Evolutionary conservation across 2,797 vertebrate species (phyloP), one percentile per base, ranked within the genome.

Genomic region (Gadopsis bispinosus): DNA sequence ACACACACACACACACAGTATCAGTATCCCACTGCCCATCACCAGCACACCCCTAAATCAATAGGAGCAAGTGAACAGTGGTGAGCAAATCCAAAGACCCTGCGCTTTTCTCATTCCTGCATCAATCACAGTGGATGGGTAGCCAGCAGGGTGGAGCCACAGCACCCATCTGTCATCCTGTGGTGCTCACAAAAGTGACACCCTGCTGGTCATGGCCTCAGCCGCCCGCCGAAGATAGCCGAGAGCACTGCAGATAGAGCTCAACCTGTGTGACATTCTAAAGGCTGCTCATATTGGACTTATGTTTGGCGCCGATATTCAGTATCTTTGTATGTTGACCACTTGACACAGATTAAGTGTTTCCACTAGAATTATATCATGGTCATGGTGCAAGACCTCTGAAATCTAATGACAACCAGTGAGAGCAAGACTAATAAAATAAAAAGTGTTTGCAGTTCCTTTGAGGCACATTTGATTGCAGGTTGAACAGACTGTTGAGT

Each of bases 71-170:
- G 87, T 83, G 86, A 91, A 89, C 89, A 88, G 89, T 73, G 54
- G 83, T 92, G 93, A 94, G 90, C 77, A 88, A 93, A 94, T 94
- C 89, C 92, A 91, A 94, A 92, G 92, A 91, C 83, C 85, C 75
- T 65, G 83, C 41, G 75, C 78, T 89, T 75, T 62, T 83, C 83
- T 93, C 77, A 83, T 84, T 91, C 86, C 79, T 73, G 79, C 90
- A 94, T 93, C 93, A 84, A 94, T 93, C 91, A 94, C 81, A 75
- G 77, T 51, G 81, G 87, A 90, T 61, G 84, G 80, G 74, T 77
- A 80, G 88, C 80, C 81, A 83, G 83, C 80, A 69, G 90, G 91
- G 87, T 76, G 90, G 86, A 87, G 83, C 85, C 77, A 39, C 39
- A 66, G 73, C 86, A 17, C 67, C 87, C 90, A 91, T 91, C 88